Conservation (phyloP, 2,797 vertebrate genomes). For the Podarcis siculus region DNA sequence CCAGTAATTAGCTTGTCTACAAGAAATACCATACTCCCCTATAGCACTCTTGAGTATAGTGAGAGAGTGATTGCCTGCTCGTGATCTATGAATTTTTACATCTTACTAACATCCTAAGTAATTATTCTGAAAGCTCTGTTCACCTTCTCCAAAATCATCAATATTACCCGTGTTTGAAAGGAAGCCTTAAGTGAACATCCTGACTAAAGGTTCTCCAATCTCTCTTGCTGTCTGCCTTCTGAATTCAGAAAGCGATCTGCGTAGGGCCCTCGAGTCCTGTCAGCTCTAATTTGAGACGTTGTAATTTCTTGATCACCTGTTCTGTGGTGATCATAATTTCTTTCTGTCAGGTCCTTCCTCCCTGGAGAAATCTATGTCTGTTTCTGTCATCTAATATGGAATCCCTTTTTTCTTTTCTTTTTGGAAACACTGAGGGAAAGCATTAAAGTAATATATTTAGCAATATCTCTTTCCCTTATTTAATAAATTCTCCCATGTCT, state of each 20-base stretch:
- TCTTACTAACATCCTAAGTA: slow-evolving; percentile 32
- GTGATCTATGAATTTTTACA: slow-evolving; percentile 16
- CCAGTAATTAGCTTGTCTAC: slow-evolving; percentile 57
- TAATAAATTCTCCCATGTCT: slow-evolving; percentile 18
- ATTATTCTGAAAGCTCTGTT: background rate
- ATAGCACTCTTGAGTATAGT: slow-evolving; percentile 34
- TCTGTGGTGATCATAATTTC: slow-evolving; percentile 55
- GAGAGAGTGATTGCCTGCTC: slow-evolving; percentile 43
- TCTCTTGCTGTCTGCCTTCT: slow-evolving; percentile 38
- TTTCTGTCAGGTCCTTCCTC: slow-evolving; percentile 48
- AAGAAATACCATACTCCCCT: slow-evolving; percentile 54
- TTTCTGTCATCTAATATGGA: slow-evolving; percentile 62
- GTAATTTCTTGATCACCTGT: slow-evolving; percentile 69
- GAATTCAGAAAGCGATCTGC: slow-evolving; percentile 45
- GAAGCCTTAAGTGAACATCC: slow-evolving; percentile 19
- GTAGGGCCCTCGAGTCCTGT: slow-evolving; percentile 35
- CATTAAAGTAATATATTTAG: slow-evolving; percentile 57
- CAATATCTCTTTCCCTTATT: background rate
- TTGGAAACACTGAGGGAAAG: slow-evolving; percentile 55
- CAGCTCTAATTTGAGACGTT: slow-evolving; percentile 60
- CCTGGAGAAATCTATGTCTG: slow-evolving; percentile 51
- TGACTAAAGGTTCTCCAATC: background rate
- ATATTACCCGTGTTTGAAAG: slow-evolving; percentile 29
- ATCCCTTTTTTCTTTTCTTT: background rate
- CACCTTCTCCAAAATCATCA: background rate